A percentile compares a stretch with the other conserved stretches of the same genome.
Evolutionary conservation across 2,113 vertebrate species (phyloP).

Genomic region (Thymallus thymallus): DNA sequence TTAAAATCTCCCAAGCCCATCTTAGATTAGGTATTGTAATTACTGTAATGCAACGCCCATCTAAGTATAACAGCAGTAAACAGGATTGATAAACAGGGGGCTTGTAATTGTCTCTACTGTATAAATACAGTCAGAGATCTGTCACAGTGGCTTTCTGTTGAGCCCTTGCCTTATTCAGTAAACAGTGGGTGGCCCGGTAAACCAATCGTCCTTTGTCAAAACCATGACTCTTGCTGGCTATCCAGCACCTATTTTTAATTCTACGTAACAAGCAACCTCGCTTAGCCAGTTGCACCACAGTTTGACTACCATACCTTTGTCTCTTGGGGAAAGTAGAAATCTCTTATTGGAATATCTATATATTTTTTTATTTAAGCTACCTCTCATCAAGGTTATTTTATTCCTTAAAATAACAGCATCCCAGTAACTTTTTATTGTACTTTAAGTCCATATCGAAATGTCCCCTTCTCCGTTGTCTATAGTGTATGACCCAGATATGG

Average conservation of each 20-base stretch:
- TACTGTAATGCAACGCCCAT: neutral
- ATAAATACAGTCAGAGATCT: neutral
- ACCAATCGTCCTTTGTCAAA: neutral
- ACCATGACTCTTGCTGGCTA: neutral
- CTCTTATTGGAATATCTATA: too few relatives aligned
- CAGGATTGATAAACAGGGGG: neutral
- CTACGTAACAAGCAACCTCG: neutral
- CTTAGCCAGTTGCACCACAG: too few relatives aligned
- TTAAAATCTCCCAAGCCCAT: neutral
- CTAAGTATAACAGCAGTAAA: neutral
- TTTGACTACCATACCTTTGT: too few relatives aligned
- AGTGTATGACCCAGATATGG: neutral
- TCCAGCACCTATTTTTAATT: neutral
- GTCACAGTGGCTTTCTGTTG: neutral
- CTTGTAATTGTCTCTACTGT: too few relatives aligned
- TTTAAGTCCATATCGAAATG: too few relatives aligned
- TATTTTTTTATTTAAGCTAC: too few relatives aligned
- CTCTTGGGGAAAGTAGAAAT: too few relatives aligned
- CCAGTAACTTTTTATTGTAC: too few relatives aligned
- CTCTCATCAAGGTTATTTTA: too few relatives aligned
- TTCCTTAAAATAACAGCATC: too few relatives aligned
- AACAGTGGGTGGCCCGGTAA: neutral
- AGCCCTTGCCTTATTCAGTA: neutral
- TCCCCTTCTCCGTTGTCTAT: neutral
- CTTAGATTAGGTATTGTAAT: constrained; percentile 12